A percentile compares a stretch with the other conserved stretches of the same genome.
phyloP scores from a whole-genome alignment of 1,140 invertebrate genomes.

The Aphelinus certus region DNA sequence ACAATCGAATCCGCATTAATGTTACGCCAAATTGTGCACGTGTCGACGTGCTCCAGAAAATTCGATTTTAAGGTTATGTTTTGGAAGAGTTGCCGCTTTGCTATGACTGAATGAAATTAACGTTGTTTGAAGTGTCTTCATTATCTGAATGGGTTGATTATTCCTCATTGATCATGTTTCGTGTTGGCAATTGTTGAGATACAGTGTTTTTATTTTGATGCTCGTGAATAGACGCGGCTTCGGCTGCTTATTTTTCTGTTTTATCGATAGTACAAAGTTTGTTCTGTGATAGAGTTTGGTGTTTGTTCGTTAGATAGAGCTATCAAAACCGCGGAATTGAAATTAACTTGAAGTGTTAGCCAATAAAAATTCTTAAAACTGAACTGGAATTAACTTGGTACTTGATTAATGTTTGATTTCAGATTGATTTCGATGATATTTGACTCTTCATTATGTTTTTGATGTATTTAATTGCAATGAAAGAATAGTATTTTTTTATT shows the following conservation, averaged over 20 bases:
- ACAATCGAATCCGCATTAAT: background rate
- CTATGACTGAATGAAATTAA: no score
- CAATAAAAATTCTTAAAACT: no score
- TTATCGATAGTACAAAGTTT: conserved; percentile 22
- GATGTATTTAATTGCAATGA: no score
- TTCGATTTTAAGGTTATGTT: conserved; percentile 48
- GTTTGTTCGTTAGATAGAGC: conserved; percentile 10
- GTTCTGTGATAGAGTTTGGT: no score
- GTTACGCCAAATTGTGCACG: background rate
- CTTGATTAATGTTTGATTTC: no score
- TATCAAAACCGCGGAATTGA: conserved; percentile 1
- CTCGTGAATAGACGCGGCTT: conserved; percentile 11
- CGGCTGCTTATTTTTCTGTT: conserved; percentile 1
- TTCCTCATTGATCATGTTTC: background rate
- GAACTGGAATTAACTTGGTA: no score
- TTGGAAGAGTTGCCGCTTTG: conserved; percentile 6
- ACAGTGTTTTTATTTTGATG: conserved; percentile 11
- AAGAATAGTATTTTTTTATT: no score
- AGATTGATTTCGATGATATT: no score
- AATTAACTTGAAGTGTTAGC: background rate
- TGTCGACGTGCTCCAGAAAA: background rate
- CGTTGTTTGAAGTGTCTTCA: no score
- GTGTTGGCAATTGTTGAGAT: background rate
- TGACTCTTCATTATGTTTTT: no score
- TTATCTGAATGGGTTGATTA: no score